phyloP scores from a whole-genome alignment of 2,113 vertebrate species.

The Hystrix cristata region DNA sequence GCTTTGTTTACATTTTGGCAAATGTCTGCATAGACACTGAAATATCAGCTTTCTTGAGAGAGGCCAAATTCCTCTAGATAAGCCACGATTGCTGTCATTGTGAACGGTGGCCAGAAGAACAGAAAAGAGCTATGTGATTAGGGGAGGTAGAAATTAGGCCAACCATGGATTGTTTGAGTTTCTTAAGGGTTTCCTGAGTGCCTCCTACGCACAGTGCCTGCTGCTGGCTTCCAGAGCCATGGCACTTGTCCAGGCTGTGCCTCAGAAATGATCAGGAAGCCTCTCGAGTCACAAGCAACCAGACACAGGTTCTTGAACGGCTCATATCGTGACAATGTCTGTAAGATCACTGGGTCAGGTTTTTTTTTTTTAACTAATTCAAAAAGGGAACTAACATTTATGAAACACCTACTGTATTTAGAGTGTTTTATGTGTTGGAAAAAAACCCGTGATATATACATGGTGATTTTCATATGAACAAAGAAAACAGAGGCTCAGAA shows the following conservation, averaged over 20 bases:
- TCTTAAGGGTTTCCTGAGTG: background rate
- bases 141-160: background rate
- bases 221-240: accelerated
- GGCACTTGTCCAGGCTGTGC: background rate
- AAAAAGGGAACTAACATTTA: background rate
- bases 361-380: background rate
- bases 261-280: background rate
- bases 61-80: background rate
- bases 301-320: background rate
- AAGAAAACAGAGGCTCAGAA: background rate
- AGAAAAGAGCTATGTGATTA: background rate
- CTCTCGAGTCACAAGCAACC: background rate
- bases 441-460: background rate
- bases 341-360: background rate
- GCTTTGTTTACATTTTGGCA: background rate
- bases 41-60: background rate
- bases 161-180: background rate
- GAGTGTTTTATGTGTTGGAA: background rate
- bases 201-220: background rate
- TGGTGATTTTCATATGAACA: background rate
- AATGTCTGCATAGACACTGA: background rate
- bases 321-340: background rate
- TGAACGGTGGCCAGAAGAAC: background rate
- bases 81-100: background rate
- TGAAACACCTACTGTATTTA: background rate